Conservation (phyloP, 2,888 invertebrate species). For the Gnatocerus cornutus region DNA sequence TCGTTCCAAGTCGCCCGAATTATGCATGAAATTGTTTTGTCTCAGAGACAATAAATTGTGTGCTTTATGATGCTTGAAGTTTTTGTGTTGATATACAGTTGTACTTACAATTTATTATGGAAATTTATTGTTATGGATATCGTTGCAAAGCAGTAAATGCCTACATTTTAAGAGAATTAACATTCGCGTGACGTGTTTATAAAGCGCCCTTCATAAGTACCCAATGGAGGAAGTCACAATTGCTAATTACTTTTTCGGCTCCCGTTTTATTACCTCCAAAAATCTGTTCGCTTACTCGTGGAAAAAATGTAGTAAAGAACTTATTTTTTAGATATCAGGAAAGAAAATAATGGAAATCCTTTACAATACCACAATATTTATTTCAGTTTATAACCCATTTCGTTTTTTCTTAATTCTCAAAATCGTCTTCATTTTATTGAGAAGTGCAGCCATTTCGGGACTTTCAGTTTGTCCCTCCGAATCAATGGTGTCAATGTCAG, state of each 20-base stretch:
- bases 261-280: background rate
- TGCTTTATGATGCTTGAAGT: background rate
- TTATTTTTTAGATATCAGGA: no score
- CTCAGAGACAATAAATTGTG: background rate
- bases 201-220: conserved; percentile 23
- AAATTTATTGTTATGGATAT: conserved; percentile 13
- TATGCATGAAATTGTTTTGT: no score
- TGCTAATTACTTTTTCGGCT: conserved; percentile 7
- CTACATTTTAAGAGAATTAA: conserved; percentile 25
- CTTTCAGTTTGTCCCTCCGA: no score
- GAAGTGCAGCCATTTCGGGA: no score
- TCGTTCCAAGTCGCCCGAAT: background rate
- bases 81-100: conserved; percentile 1
- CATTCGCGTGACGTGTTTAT: conserved; percentile 31
- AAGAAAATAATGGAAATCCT: no score
- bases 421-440: no score
- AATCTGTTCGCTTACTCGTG: no score
- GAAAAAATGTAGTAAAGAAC: no score
- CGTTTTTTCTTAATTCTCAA: no score
- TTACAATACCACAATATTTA: no score
- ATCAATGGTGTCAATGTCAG: no score
- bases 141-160: conserved; percentile 15
- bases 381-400: no score
- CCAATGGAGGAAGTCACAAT: conserved; percentile 15
- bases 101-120: conserved; percentile 19